Evolutionary conservation across 1,140 invertebrate species (phyloP), one percentile per base, ranked within the genome.

Genomic region (Drosophila kikkawai): DNA sequence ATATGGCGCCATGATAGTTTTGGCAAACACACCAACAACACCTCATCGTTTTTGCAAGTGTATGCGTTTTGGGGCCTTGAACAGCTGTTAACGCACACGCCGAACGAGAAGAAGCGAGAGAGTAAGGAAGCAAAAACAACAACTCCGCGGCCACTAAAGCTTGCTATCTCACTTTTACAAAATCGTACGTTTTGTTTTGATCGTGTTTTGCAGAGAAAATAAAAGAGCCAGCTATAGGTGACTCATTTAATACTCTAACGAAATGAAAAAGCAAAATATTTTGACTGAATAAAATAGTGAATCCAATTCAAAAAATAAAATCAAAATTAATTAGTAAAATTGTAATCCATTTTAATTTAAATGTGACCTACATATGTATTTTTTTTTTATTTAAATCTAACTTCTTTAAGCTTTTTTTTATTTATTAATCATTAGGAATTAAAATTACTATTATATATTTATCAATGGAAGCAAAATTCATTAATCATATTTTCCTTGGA

Each of bases 111-210:
- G 47, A 69, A 67, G 44, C 32, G 48, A 34, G 9, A 34, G 48
- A 50, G 47, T 48, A 32, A n/a, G 3, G 47, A 55, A 36, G 48
- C 44, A 48, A 34, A 12, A 39, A 45, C 57, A 64, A 76, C 65
- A 82, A 71, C 65, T 71, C 44, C 57, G 12, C 19, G 17, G 15
- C 53, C 36, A 15, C 17, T 13, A 56, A 56, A 57, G 70, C 64
- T 60, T 78, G 82, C 86, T 76, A 83, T 91, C 86, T 91, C 86
- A 81, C 75, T 91, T 87, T 75, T 45, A 29, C 87, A 83, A 91
- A 91, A 87, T 91, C 87, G 80, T 91, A 91, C 75, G 87, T 87
- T 81, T 86, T 91, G 82, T 86, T 91, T 80, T 85, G 86, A 91
- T 90, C 86, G 53, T 82, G 34, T 68, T 79, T 74, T 41, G 50